These are phyloP conservation scores for Cyrtodaria siliqua DNA, from an alignment of 2,888 invertebrate genomes.

Conservation along the genomic window DNA sequence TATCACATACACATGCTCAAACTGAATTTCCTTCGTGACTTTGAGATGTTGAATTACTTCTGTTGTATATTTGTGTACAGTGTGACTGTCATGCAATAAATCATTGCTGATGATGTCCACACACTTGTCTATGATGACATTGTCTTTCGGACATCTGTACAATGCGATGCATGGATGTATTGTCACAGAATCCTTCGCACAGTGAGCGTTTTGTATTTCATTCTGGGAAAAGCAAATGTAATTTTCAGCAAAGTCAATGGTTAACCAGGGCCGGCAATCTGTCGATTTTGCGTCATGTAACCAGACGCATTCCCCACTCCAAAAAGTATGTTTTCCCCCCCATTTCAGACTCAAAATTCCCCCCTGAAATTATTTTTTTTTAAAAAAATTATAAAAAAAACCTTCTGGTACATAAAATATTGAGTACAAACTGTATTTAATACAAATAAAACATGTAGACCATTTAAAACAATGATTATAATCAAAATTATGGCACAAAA, in stretches of 20 bases:
- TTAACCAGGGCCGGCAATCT: too few species aligned
- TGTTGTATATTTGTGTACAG: slow-evolving; percentile 13
- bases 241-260: slow-evolving; percentile 53
- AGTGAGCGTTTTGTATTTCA: slow-evolving; percentile 57
- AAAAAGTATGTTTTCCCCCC: too few species aligned
- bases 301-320: too few species aligned
- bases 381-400: too few species aligned
- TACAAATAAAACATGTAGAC: too few species aligned
- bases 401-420: too few species aligned
- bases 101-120: slow-evolving; percentile 45
- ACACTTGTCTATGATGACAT: slow-evolving; percentile 33
- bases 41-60: slow-evolving; percentile 20
- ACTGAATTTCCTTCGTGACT: background rate
- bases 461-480: too few species aligned
- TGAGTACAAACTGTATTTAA: too few species aligned
- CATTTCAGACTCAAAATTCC: too few species aligned
- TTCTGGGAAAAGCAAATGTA: slow-evolving; percentile 47
- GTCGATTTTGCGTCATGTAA: too few species aligned
- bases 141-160: slow-evolving; percentile 35
- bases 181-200: slow-evolving; percentile 51
- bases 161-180: slow-evolving; percentile 38
- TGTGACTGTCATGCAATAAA: slow-evolving; percentile 39
- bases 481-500: too few species aligned
- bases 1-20: slow-evolving; percentile 28
- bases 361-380: too few species aligned